Evolutionary conservation across 1,140 invertebrate species (phyloP).

Genomic region (Pseudomyrmex sp.): DNA sequence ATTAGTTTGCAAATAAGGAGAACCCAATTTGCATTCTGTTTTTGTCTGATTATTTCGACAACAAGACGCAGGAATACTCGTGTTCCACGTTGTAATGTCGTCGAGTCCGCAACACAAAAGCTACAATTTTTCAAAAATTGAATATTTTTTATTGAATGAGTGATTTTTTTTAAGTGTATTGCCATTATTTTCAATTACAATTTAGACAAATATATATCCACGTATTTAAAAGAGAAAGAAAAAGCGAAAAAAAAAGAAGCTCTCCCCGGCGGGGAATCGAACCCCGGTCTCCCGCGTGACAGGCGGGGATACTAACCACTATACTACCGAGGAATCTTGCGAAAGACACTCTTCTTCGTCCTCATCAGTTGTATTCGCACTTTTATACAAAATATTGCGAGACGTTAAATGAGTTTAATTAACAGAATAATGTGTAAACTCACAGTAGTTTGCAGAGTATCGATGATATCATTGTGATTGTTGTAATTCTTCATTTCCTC

Average conservation of each 20-base stretch:
- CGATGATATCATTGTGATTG: not conserved
- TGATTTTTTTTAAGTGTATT: not conserved
- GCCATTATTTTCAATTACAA: not conserved
- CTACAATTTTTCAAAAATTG: conserved; percentile 7
- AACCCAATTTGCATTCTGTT: not conserved
- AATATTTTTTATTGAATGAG: not conserved
- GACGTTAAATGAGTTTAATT: too few species aligned
- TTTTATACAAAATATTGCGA: too few species aligned
- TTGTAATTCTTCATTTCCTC: not conserved
- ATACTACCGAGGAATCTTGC: conserved; percentile 52
- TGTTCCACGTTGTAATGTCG: not conserved
- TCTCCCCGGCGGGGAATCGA: conserved; percentile 62
- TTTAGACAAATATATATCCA: not conserved
- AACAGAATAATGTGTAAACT: not conserved
- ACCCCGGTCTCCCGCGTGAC: conserved; percentile 61
- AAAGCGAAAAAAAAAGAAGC: not conserved
- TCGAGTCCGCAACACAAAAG: conserved; percentile 39
- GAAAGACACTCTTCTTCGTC: too few species aligned
- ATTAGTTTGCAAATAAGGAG: not conserved
- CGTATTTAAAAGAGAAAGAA: not conserved
- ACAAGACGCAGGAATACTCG: conserved; percentile 9
- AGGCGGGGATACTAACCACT: conserved; percentile 61
- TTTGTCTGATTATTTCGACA: not conserved
- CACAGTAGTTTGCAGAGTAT: not conserved
- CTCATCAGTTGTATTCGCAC: too few species aligned